A percentile compares a stretch with the other conserved stretches of the same genome.
These are phyloP conservation scores for Tiliacea aurago DNA, from an alignment of 2,888 invertebrate genomes.

Conservation along the genomic window DNA sequence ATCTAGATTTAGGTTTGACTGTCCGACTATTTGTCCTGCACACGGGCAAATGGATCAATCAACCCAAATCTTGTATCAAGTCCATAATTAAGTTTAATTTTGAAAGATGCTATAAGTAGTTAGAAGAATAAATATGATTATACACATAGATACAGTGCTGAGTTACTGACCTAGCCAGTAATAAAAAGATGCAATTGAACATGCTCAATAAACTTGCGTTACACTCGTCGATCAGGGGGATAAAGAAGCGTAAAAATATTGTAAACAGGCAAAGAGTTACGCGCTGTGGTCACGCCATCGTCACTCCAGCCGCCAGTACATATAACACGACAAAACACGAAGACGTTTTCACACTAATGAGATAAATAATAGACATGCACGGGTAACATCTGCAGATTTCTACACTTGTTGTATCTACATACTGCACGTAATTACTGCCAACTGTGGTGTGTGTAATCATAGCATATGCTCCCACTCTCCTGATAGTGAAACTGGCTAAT, in stretches of 20 bases:
- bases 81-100: not conserved
- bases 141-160: not conserved
- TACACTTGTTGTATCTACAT: constrained; percentile 65
- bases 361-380: constrained; percentile 73
- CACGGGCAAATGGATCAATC: not conserved
- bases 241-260: constrained; percentile 71
- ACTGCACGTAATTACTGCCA: constrained; percentile 52
- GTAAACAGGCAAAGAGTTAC: constrained; percentile 72
- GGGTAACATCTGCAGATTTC: constrained; percentile 75
- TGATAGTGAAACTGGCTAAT: constrained; percentile 68
- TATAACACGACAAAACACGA: constrained; percentile 70
- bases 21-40: not conserved
- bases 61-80: not conserved
- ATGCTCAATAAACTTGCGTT: constrained; percentile 34
- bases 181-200: constrained; percentile 2
- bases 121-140: not conserved
- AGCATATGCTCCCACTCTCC: constrained; percentile 65
- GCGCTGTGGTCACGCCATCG: constrained; percentile 60
- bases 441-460: constrained; percentile 57
- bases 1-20: constrained; percentile 6
- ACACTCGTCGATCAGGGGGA: constrained; percentile 48
- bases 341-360: constrained; percentile 79
- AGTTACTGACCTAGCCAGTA: constrained; percentile 23
- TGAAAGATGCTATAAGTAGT: not conserved
- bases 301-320: constrained; percentile 45